A percentile compares a stretch with the other conserved stretches of the same genome.
Conservation (phyloP, 2,888 invertebrate genomes). For the Pollenia griseotomentosa region DNA sequence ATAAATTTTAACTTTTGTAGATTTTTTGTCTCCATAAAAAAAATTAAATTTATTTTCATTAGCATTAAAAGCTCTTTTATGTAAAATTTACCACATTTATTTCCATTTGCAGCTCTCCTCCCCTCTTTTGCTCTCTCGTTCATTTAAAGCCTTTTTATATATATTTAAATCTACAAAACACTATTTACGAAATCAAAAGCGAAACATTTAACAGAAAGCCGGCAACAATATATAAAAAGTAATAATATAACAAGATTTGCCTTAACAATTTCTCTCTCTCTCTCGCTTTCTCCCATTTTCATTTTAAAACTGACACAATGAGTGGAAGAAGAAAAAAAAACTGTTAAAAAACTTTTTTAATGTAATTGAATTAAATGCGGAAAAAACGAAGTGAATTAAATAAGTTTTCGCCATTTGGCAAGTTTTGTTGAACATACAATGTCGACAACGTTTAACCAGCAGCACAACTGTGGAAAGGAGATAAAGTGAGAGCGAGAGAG, state of each 20-base stretch:
- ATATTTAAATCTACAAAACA: conserved; percentile 62
- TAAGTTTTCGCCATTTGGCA: conserved; percentile 79
- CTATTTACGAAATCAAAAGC: conserved; percentile 73
- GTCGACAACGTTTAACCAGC: conserved; percentile 72
- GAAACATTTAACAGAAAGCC: conserved; percentile 69
- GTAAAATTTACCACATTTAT: conserved; percentile 72
- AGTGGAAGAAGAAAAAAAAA: conserved; percentile 25
- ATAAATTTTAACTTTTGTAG: background rate
- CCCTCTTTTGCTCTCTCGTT: background rate
- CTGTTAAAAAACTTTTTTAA: conserved; percentile 77
- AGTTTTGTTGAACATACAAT: conserved; percentile 72
- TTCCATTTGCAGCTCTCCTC: conserved; percentile 13
- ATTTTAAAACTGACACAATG: conserved; percentile 54
- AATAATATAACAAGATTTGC: conserved; percentile 51
- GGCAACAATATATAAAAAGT: conserved; percentile 58
- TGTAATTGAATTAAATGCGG: conserved; percentile 83
- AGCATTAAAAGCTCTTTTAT: conserved; percentile 73
- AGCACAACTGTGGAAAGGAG: conserved; percentile 40
- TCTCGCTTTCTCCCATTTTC: background rate
- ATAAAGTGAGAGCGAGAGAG: background rate
- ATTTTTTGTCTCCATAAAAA: conserved; percentile 3
- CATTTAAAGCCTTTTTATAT: background rate
- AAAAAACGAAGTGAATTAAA: conserved; percentile 84
- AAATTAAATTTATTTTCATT: conserved; percentile 72
- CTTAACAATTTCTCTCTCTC: background rate